Evolutionary conservation across 2,888 invertebrate genomes (phyloP).

Genomic region (Chrysolina oricalcia): DNA sequence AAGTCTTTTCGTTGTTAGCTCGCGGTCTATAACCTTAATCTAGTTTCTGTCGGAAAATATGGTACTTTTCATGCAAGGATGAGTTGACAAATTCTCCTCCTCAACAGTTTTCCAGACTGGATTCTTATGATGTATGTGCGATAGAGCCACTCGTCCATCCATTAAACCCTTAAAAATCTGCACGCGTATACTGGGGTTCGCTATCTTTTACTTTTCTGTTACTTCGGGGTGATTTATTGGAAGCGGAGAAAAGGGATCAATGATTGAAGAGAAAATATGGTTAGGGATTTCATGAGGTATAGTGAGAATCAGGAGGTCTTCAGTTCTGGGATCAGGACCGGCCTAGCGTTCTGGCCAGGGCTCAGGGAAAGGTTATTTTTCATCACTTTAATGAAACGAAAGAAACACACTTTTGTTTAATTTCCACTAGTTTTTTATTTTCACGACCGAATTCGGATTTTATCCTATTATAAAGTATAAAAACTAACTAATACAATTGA

Average conservation of each 20-base stretch:
- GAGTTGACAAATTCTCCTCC: constrained; percentile 5
- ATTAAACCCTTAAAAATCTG: not conserved
- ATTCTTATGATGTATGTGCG: not conserved
- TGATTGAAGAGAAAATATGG: constrained; percentile 1
- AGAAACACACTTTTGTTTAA: too few species aligned
- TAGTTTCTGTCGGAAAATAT: not conserved
- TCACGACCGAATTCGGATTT: too few species aligned
- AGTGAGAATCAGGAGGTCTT: not conserved
- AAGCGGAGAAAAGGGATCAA: not conserved
- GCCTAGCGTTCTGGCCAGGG: too few species aligned
- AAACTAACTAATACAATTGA: too few species aligned
- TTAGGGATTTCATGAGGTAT: not conserved
- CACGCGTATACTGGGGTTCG: not conserved
- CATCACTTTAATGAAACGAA: too few species aligned
- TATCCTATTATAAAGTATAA: too few species aligned
- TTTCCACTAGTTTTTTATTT: too few species aligned
- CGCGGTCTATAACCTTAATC: not conserved
- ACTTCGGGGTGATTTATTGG: not conserved
- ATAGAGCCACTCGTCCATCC: not conserved
- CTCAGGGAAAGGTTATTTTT: too few species aligned
- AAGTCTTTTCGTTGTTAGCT: not conserved
- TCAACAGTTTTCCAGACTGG: constrained; percentile 2
- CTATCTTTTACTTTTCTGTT: not conserved
- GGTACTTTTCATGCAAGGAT: not conserved
- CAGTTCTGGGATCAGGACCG: not conserved